Evolutionary conservation across 2,113 vertebrate species (phyloP), one percentile per base, ranked within the genome.

Genomic region (Rhabdomys dilectus): DNA sequence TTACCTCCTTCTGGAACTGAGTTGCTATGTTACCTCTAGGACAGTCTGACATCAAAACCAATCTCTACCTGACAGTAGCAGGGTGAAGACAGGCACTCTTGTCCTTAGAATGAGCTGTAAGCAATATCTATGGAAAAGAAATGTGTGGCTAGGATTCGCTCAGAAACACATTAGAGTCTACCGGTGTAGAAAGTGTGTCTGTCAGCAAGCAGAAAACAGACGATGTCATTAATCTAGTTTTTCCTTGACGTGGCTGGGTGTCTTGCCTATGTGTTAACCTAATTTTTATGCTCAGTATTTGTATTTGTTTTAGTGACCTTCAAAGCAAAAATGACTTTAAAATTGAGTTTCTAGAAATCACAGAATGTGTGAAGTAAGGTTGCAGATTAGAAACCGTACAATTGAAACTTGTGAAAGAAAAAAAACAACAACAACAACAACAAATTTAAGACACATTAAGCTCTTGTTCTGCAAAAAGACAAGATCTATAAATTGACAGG

Each of bases 221-320:
- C 12, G 82, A 89, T 48, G 36, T 15, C 89, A 92, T 87, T 75
- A 56, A 88, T 75, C 62, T 82, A 87, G 84, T 85, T 64, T 75
- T 78, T 31, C 84, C 60, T 64, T 51, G 58, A 91, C 21, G 56
- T 53, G 51, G 34, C 51, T 87, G 3, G 48, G 7, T 84, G 48
- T 42, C 2, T 82, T 72, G 56, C 75, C 68, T 97, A 39, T 1
- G 8, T 58, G 80, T 34, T 87, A 96, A 87, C 48, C 56, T 70
- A 70, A 76, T 76, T 60, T 76, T 78, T 66, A 34, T 64, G 82
- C 80, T 76, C 53, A 15, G 56, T 64, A 48, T 85, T 62, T 34
- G 29, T 76, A 80, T 76, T 93, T 93, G 64, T 86, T 88, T 91
- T 87, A 34, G 60, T 95, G 68, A 93, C 81, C 62, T 96, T 88